phyloP scores from a whole-genome alignment of 2,797 vertebrate genomes.

The Synaphobranchus kaupii region DNA sequence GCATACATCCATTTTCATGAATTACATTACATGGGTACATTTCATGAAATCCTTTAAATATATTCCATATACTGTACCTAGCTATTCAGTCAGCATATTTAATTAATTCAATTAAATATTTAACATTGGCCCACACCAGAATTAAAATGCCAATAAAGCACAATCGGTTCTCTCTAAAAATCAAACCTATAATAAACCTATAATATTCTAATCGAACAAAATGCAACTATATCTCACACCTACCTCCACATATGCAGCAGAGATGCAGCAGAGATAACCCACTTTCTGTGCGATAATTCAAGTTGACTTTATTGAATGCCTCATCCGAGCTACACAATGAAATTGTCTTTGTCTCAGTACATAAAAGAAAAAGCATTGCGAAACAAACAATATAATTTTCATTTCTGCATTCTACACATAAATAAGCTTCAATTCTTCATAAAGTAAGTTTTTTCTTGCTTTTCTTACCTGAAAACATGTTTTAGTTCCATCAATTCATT shows the following conservation, averaged over 20 bases:
- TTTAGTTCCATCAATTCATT: conserved; percentile 80
- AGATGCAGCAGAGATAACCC: conserved; percentile 92
- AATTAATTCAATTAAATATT: background rate
- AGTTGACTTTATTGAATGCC: conserved; percentile 91
- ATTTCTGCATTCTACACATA: conserved; percentile 4
- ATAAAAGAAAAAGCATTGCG: conserved; percentile 26
- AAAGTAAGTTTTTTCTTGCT: background rate
- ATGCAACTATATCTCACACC: conserved; percentile 44
- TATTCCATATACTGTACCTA: too few relatives aligned
- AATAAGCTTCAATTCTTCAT: too few relatives aligned
- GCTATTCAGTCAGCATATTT: background rate
- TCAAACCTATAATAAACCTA: background rate
- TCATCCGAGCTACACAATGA: conserved; percentile 83
- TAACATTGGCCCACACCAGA: background rate
- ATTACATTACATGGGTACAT: too few relatives aligned
- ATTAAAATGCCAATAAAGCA: background rate
- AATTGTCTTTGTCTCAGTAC: conserved; percentile 27
- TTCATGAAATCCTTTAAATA: too few relatives aligned
- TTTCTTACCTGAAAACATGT: conserved; percentile 86
- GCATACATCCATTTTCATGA: background rate
- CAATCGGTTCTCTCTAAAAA: background rate
- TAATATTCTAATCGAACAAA: background rate
- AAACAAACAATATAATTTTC: background rate
- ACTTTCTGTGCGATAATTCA: conserved; percentile 88
- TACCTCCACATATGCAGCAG: conserved; percentile 89